These are phyloP conservation scores for Lydus trimaculatus DNA, from an alignment of 2,888 invertebrate species.

Conservation along the genomic window DNA sequence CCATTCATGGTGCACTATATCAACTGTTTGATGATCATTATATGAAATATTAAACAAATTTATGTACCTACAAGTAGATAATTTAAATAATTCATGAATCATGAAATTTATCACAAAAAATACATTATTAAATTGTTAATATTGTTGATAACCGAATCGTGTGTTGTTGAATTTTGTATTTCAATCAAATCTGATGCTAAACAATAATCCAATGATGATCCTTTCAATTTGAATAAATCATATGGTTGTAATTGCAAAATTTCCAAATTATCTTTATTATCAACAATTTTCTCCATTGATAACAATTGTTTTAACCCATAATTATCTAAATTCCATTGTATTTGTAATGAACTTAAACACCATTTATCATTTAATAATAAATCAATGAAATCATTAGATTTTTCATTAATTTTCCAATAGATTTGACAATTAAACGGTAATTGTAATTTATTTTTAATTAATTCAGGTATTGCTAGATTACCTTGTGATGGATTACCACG, in stretches of 20 bases:
- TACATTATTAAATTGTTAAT: conserved; percentile 67
- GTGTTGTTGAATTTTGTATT: conserved; percentile 71
- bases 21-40: conserved; percentile 17
- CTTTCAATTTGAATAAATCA: conserved; percentile 64
- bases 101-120: no score
- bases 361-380: conserved; percentile 49
- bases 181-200: conserved; percentile 64
- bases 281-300: conserved; percentile 46
- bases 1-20: conserved; percentile 66
- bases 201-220: conserved; percentile 64
- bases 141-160: conserved; percentile 65
- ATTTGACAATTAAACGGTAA: conserved; percentile 62
- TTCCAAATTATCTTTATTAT: conserved; percentile 40
- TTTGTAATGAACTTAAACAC: conserved; percentile 55
- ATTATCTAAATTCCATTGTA: conserved; percentile 60
- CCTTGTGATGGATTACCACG: conserved; percentile 52
- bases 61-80: conserved; percentile 39
- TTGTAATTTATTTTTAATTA: conserved; percentile 58
- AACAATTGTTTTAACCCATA: conserved; percentile 56
- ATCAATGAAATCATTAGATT: conserved; percentile 50
- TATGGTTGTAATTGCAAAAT: conserved; percentile 52
- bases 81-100: conserved; percentile 10
- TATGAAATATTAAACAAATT: conserved; percentile 38
- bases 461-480: conserved; percentile 61
- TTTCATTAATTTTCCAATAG: conserved; percentile 62